Percentiles rank a stretch among this genome's conserved stretches.
These are phyloP conservation scores for Phocides pigmalion DNA, from an alignment of 1,140 invertebrate species.

Conservation along the genomic window DNA sequence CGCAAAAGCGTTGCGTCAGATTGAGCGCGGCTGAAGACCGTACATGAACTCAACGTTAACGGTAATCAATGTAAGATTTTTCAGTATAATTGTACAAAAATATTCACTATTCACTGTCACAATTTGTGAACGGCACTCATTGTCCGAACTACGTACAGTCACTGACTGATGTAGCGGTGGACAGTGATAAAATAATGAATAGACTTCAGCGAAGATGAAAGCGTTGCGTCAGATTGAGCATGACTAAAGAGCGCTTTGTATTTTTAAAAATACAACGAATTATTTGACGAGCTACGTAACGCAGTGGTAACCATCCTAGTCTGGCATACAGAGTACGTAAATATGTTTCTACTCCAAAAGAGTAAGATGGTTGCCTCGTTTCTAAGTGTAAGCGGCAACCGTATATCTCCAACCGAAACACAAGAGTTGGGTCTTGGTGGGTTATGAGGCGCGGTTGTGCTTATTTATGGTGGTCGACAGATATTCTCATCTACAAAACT, in stretches of 20 bases:
- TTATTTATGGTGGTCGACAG: no score
- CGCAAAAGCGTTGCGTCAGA: neutral
- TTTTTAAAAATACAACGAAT: no score
- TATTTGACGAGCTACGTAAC: no score
- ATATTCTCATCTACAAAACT: no score
- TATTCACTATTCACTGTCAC: conserved; percentile 36
- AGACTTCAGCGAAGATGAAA: neutral
- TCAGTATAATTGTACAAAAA: conserved; percentile 28
- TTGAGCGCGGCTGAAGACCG: neutral
- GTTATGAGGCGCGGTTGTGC: no score
- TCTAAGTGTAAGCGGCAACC: no score
- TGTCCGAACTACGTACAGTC: conserved; percentile 21
- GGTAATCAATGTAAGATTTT: conserved; percentile 38
- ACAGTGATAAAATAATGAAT: conserved; percentile 23
- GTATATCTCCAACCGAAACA: no score
- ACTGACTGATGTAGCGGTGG: conserved; percentile 24
- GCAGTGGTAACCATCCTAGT: no score
- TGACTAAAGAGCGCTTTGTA: neutral
- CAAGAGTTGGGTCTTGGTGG: no score
- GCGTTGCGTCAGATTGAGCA: conserved; percentile 4
- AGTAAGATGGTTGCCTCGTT: no score
- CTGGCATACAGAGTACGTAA: no score
- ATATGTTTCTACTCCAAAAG: no score
- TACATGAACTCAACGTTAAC: conserved; percentile 11
- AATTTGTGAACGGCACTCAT: conserved; percentile 15